Conservation (phyloP, 2,113 vertebrate species). For the Onychostoma macrolepis region DNA sequence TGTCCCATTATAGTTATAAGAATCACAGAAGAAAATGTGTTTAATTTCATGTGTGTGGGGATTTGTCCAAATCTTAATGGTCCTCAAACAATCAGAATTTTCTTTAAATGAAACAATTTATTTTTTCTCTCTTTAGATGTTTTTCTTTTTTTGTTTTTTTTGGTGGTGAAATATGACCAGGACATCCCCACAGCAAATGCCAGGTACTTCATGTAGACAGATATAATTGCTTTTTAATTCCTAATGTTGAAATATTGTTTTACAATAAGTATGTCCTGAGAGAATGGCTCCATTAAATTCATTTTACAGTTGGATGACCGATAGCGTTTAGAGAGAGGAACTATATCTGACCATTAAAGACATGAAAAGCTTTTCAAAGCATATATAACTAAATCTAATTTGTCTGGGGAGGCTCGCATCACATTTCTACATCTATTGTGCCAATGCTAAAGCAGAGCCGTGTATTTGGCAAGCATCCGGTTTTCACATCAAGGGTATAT, state of each 20-base stretch:
- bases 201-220: not conserved
- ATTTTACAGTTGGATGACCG: slow-evolving; percentile 70
- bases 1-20: not conserved
- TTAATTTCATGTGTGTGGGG: not conserved
- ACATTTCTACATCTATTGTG: not conserved
- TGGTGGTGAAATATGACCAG: not conserved
- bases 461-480: not conserved
- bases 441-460: not conserved
- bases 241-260: not conserved
- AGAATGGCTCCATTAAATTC: slow-evolving; percentile 59
- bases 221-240: slow-evolving; percentile 28
- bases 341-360: not conserved
- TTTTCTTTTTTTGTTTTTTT: not conserved
- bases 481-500: not conserved
- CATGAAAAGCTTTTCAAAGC: slow-evolving; percentile 13
- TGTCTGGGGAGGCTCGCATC: not conserved
- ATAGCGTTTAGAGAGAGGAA: slow-evolving; percentile 38
- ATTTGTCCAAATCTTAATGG: not conserved
- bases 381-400: slow-evolving; percentile 14
- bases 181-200: slow-evolving; percentile 7
- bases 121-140: not conserved
- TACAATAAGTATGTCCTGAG: slow-evolving; percentile 43
- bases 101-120: not conserved
- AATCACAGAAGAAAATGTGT: not conserved
- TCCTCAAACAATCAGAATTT: not conserved